Percentiles rank a stretch among this genome's conserved stretches.
These are phyloP conservation scores for Neotragus pygmaeus DNA, from an alignment of 2,113 vertebrate species.

Conservation along the genomic window DNA sequence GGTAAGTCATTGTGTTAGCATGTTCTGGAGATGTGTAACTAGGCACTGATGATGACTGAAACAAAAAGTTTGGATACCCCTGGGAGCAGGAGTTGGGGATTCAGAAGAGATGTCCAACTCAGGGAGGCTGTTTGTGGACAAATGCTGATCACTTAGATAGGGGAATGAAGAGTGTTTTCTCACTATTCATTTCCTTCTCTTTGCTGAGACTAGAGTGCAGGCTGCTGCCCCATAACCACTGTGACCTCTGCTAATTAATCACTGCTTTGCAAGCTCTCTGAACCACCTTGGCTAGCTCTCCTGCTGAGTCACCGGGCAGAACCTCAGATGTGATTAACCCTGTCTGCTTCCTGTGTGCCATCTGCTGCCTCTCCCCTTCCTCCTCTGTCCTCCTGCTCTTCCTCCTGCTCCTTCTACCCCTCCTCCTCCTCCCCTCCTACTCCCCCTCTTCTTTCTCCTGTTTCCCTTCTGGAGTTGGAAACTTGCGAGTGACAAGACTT, in stretches of 20 bases:
- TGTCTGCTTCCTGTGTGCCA: no score
- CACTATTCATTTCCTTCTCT: neutral
- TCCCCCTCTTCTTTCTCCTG: neutral
- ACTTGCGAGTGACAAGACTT: neutral
- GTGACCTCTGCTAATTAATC: neutral
- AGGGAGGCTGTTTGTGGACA: neutral
- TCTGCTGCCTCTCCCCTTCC: neutral
- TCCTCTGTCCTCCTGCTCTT: accelerated
- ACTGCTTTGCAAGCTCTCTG: neutral
- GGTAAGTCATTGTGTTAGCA: accelerated
- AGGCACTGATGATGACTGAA: neutral
- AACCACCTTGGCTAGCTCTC: neutral
- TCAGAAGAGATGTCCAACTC: neutral
- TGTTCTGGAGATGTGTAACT: neutral
- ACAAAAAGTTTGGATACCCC: neutral
- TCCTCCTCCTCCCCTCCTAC: neutral
- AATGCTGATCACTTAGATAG: neutral
- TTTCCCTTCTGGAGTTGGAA: neutral
- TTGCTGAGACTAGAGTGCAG: neutral
- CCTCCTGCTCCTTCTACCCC: no score
- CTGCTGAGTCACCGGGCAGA: neutral
- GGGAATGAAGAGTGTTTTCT: neutral
- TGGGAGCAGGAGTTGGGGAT: neutral
- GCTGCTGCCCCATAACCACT: accelerated
- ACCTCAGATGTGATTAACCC: neutral